phyloP scores from a whole-genome alignment of 2,888 invertebrate genomes.

The Cataglyphis livida region DNA sequence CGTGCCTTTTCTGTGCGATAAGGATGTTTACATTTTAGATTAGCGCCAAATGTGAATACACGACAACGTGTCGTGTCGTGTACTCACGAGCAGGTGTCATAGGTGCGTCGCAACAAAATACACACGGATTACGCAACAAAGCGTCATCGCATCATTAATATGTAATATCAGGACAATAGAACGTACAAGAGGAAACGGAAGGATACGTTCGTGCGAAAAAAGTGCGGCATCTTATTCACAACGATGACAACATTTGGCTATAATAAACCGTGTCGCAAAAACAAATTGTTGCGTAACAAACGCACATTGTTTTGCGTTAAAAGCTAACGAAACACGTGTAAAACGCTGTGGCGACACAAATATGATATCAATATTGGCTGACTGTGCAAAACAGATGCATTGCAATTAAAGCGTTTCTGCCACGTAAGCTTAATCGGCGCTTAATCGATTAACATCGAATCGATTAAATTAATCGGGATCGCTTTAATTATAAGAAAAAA shows the following conservation, averaged over 20 bases:
- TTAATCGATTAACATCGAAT: conserved; percentile 33
- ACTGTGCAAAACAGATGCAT: conserved; percentile 4
- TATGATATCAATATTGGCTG: conserved; percentile 8
- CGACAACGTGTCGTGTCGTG: background rate
- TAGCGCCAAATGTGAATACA: background rate
- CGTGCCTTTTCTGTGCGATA: conserved; percentile 19
- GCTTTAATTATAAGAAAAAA: background rate
- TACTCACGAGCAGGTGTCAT: conserved; percentile 11
- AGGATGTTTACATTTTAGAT: conserved; percentile 21
- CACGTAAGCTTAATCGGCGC: conserved; percentile 17
- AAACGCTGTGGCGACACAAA: conserved; percentile 8
- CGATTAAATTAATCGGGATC: conserved; percentile 44
- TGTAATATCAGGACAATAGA: conserved; percentile 1
- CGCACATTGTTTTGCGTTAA: conserved; percentile 15
- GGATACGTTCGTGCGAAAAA: background rate
- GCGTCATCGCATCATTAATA: conserved; percentile 9
- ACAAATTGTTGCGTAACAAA: conserved; percentile 14
- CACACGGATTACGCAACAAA: conserved; percentile 52
- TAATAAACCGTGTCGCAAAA: conserved; percentile 17
- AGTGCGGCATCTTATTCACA: background rate
- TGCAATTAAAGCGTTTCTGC: conserved; percentile 29
- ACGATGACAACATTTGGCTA: background rate
- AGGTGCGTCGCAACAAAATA: conserved; percentile 27
- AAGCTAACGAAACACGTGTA: conserved; percentile 40
- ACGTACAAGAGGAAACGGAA: conserved; percentile 8